A percentile compares a stretch with the other conserved stretches of the same genome.
These are phyloP conservation scores for Beroe forskalii DNA, from an alignment of 37 sponge, comb jelly and placozoan genomes.

Conservation along the genomic window DNA sequence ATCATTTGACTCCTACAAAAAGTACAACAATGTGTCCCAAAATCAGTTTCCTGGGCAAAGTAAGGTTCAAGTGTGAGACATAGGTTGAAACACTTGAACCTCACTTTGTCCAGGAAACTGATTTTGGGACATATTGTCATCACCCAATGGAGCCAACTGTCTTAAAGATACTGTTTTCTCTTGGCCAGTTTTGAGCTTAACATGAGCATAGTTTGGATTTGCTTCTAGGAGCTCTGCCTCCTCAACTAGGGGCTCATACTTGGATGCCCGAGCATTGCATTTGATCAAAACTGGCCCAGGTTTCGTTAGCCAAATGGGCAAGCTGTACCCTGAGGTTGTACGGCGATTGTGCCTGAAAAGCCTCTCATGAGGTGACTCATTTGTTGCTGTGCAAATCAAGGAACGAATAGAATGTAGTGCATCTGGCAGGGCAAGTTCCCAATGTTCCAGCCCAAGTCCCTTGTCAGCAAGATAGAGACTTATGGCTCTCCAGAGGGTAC, in stretches of 20 bases:
- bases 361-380: background rate
- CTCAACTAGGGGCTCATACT: background rate
- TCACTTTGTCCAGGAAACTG: no score
- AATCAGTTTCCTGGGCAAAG: no score
- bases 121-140: no score
- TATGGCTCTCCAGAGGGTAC: background rate
- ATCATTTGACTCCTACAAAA: no score
- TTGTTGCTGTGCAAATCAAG: background rate
- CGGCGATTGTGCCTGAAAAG: background rate
- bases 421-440: background rate
- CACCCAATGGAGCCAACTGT: background rate
- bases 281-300: background rate
- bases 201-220: background rate
- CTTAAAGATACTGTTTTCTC: conserved; percentile 5
- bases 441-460: background rate
- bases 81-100: no score
- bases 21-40: no score
- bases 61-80: no score
- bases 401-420: background rate
- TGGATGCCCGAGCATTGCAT: background rate
- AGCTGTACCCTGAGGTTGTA: background rate
- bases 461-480: background rate
- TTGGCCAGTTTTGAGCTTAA: background rate
- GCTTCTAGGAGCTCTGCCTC: background rate
- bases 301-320: background rate